Base-by-base conservation (phyloP, 2,113 vertebrate genomes). In the Odontesthes bonariensis region DNA sequence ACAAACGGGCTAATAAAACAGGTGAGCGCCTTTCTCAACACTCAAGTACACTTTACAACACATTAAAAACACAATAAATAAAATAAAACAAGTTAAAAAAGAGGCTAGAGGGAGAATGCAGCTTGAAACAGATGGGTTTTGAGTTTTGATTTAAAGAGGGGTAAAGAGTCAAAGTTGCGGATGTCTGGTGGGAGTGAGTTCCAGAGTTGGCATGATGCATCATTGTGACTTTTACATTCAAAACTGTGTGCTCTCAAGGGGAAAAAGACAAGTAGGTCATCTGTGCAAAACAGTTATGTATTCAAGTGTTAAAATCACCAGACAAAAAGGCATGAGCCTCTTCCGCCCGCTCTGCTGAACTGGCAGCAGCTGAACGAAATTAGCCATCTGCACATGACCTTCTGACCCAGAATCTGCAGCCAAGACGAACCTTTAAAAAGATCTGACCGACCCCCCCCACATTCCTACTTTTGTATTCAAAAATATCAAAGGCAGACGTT, bases 241-340 rank as follows among this genome's bases (percentile, higher is more conserved):
- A 55, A 68, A 57, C 57, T 61, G 76, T 81, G 85, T 69, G 68
- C 72, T 77, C 13, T 77, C 86, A 77, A 38, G 69, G 81, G 79
- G 74, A 75, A 86, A 88, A 84, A 82, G 63, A 77, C 83, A 90
- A 85, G 68, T 82, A 63, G 80, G 82, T 86, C 88, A 87, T 80
- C 82, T 79, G 85, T 81, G 65, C 73, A 60, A 79, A 87, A 83
- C 79, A 77, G 71, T 65, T 79, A 56, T 61, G 71, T 52, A 75
- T 84, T 87, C 77, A 83, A 79, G 82, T 77, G 86, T 86, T 84
- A 86, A 86, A 88, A 79, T 88, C 81, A 81, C 71, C 78, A 75
- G 63, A 72, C 68, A 70, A 38, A 81, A 78, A 77, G 38, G 59
- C 79, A 79, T 60, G 72, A 88, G 73, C 75, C 81, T 55, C 72